These are phyloP conservation scores for Nyctereutes procyonoides DNA, from an alignment of 2,113 vertebrate species.

Conservation along the genomic window DNA sequence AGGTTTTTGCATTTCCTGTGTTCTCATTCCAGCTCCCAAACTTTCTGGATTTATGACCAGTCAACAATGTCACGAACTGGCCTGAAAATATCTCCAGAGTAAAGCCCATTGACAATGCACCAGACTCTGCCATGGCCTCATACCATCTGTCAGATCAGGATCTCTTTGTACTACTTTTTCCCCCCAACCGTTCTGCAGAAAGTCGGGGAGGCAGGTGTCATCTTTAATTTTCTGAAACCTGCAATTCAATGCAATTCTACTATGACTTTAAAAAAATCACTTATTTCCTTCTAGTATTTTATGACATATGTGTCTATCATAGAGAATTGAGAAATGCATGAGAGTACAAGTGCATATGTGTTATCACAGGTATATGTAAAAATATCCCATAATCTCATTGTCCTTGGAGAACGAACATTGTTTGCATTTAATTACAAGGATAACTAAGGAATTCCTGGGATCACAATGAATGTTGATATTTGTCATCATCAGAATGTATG, in stretches of 20 bases:
- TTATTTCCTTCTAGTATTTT: neutral
- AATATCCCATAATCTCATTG: neutral
- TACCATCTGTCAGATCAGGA: neutral
- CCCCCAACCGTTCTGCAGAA: neutral
- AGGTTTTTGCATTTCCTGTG: constrained; percentile 73
- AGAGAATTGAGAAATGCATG: neutral
- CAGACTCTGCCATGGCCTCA: neutral
- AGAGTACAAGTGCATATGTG: neutral
- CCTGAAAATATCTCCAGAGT: constrained; percentile 36
- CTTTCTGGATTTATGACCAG: constrained; percentile 59
- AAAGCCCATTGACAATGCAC: neutral
- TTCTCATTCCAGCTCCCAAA: constrained; percentile 63
- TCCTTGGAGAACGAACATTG: neutral
- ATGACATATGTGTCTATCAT: neutral
- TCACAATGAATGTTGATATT: neutral
- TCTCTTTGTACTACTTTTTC: neutral
- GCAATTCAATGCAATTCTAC: neutral
- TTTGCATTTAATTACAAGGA: constrained; percentile 38
- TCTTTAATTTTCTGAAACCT: constrained; percentile 21
- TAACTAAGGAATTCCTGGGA: neutral
- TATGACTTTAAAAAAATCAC: neutral
- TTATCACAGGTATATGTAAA: neutral
- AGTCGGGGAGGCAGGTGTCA: neutral
- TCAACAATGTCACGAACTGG: constrained; percentile 55
- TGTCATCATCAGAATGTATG: neutral